Evolutionary conservation across 2,113 vertebrate species (phyloP).

Genomic region (Symphodus melops): DNA sequence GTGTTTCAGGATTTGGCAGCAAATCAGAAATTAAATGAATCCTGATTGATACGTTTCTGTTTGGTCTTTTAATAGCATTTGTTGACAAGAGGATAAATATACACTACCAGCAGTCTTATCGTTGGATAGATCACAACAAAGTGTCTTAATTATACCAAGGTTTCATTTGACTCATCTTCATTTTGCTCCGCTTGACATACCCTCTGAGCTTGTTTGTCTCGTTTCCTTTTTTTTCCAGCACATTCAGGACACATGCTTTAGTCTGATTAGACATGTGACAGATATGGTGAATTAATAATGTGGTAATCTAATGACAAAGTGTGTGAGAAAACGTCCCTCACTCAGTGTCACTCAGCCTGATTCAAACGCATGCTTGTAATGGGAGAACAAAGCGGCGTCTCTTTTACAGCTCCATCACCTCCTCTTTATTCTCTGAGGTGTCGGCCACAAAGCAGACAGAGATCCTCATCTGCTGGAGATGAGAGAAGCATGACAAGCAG

Average conservation of each 20-base stretch:
- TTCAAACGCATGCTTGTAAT: constrained; percentile 28
- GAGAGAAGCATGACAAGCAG: constrained; percentile 20
- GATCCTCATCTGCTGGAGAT: constrained; percentile 26
- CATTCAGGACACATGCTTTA: constrained; percentile 10
- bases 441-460: constrained; percentile 28
- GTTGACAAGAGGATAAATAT: not conserved
- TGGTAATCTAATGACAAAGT: constrained; percentile 24
- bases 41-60: not conserved
- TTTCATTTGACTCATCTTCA: not conserved
- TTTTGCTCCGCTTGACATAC: not conserved
- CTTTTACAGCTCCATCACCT: constrained; percentile 35
- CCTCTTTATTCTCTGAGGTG: constrained; percentile 43
- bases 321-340: constrained; percentile 13
- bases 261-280: constrained; percentile 32
- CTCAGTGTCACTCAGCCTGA: constrained; percentile 16
- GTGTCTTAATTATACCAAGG: constrained; percentile 2
- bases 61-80: not conserved
- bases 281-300: constrained; percentile 16
- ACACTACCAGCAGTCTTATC: not conserved
- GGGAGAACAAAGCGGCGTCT: constrained; percentile 51
- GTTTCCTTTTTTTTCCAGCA: constrained; percentile 6
- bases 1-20: not conserved
- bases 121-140: not conserved
- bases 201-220: not conserved
- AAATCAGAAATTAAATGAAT: not conserved